These are phyloP conservation scores for Xyrauchen texanus DNA, from an alignment of 2,113 vertebrate genomes.

Conservation along the genomic window DNA sequence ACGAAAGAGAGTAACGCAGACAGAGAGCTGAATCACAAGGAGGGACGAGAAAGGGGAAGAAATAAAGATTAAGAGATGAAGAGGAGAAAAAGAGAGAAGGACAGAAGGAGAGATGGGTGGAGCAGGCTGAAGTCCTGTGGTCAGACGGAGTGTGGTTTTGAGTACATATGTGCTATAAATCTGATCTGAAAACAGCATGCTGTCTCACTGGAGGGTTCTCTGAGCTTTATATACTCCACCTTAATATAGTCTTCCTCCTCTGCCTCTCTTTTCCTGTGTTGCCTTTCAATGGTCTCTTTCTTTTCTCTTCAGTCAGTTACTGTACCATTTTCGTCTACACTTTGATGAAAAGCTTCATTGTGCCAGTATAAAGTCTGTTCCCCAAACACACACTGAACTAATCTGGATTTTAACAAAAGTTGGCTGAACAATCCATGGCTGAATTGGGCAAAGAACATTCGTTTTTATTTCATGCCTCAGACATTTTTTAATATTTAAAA, in stretches of 20 bases:
- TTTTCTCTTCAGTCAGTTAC: slow-evolving; percentile 10
- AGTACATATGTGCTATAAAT: slow-evolving; percentile 62
- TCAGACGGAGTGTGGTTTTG: slow-evolving; percentile 45
- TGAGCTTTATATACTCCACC: slow-evolving; percentile 14
- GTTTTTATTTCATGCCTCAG: neutral
- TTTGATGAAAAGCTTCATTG: slow-evolving; percentile 38
- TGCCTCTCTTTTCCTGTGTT: neutral
- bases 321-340: slow-evolving; percentile 15
- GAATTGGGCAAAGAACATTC: too few relatives aligned
- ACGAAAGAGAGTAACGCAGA: slow-evolving; percentile 47
- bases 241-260: slow-evolving; percentile 10
- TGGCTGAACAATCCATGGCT: neutral
- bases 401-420: slow-evolving; percentile 15
- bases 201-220: neutral
- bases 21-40: neutral
- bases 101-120: neutral
- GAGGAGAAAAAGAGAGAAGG: neutral
- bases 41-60: slow-evolving; percentile 12
- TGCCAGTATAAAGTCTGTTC: slow-evolving; percentile 15
- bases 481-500: too few relatives aligned
- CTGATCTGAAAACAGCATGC: slow-evolving; percentile 43
- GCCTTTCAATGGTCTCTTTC: slow-evolving; percentile 17
- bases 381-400: slow-evolving; percentile 22
- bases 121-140: slow-evolving; percentile 43
- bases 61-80: slow-evolving; percentile 46